Percentiles rank a stretch among this genome's conserved stretches.
phyloP scores from a whole-genome alignment of 2,797 vertebrate genomes.

The Carcharodon carcharias region DNA sequence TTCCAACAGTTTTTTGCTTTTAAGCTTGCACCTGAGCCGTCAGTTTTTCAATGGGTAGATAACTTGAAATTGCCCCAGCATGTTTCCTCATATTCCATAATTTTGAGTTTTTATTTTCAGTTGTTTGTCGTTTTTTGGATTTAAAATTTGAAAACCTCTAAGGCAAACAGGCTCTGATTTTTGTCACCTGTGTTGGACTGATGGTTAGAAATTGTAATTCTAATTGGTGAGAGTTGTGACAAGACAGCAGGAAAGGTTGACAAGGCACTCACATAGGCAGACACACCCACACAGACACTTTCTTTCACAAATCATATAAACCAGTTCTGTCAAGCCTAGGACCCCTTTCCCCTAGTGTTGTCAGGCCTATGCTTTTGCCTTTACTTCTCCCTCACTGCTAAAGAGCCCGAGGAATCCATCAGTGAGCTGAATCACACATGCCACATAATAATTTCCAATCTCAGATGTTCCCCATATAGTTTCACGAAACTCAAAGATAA shows the following conservation, averaged over 20 bases:
- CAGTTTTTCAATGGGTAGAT: not conserved
- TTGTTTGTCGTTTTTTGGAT: not conserved
- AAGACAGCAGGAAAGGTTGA: not conserved
- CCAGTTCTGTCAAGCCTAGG: not conserved
- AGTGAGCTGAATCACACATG: not conserved
- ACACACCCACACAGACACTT: not conserved
- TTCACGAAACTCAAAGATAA: not conserved
- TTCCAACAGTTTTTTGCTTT: too few relatives aligned
- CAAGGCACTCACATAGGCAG: not conserved
- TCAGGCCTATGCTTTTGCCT: not conserved
- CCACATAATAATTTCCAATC: not conserved
- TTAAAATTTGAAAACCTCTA: not conserved
- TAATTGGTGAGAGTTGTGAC: not conserved
- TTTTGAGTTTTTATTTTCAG: not conserved
- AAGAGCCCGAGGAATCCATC: not conserved
- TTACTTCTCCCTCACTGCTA: not conserved
- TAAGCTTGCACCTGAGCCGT: not conserved
- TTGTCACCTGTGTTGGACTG: not conserved
- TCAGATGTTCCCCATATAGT: not conserved
- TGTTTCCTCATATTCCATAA: not conserved
- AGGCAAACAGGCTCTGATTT: not conserved
- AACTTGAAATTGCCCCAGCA: not conserved
- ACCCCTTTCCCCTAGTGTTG: not conserved
- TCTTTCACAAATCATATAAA: not conserved
- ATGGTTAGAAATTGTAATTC: not conserved